Evolutionary conservation across 2,797 vertebrate genomes (phyloP), one percentile per base, ranked within the genome.

Genomic region (Clarias laeviceps): DNA sequence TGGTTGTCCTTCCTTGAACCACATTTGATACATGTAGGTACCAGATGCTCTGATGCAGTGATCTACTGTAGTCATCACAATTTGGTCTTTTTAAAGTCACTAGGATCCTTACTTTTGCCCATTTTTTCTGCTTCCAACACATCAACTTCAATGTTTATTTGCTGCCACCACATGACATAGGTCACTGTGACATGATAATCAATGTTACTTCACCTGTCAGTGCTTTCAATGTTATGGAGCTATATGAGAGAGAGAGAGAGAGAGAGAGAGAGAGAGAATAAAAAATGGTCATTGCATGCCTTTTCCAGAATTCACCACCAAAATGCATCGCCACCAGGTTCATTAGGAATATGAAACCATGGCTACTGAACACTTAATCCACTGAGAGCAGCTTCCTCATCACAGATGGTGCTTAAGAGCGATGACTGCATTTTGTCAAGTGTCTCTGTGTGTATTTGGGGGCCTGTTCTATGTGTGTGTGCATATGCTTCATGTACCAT

Each of bases 401-500:
- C 86, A 84, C 85, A 88, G 84, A 86, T 85, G 87, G 82, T 80
- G 37, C 84, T 84, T 80, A 45, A 88, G n/a, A 32, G 70, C 76
- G 73, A 68, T 82, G 81, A 82, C 70, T 86, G 50, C 7, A 18
- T 40, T 69, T 64, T 77, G 68, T 85, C 68, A 84, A 82, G 83
- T 87, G 83, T 57, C 54, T 82, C 34, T 79, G 68, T 76, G 65
- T 85, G 76, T 76, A 57, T 77, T 54, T 5, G 5, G 37, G 69
- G 45, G 27, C 27, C 37, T 32, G 4, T 45, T 59, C 50, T 54
- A 74, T 74, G 40, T 78, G 80, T 62, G 18, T 85, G 68, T n/a
- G 27, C 34, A 18, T 69, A 69, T 79, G 57, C 82, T 86, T 84
- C 76, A 73, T 84, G 78, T 81, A 32, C 80, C 32, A 40, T 61